A percentile compares a stretch with the other conserved stretches of the same genome.
Conservation (phyloP, 2,888 invertebrate species). For the Crocallis elinguaria region DNA sequence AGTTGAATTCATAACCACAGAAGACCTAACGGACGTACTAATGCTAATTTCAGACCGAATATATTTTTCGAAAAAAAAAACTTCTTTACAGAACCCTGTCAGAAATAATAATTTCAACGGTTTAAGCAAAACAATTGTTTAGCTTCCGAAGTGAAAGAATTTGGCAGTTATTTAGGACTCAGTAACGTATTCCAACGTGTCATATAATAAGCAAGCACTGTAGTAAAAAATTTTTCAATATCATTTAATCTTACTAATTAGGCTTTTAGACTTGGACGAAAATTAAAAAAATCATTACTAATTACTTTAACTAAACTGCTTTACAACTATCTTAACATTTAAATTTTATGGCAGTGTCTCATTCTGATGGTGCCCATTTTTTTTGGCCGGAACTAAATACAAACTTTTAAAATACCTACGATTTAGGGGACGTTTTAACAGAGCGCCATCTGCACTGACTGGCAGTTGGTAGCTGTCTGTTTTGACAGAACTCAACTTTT, state of each 20-base stretch:
- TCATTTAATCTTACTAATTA: background rate
- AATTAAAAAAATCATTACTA: slow-evolving; percentile 5
- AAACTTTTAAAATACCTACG: slow-evolving; percentile 4
- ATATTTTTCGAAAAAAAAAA: no score
- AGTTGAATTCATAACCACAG: no score
- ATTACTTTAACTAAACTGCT: slow-evolving; percentile 4
- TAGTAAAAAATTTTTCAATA: slow-evolving; percentile 5
- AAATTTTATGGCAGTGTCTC: slow-evolving; percentile 68
- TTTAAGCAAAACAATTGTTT: no score
- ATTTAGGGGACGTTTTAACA: slow-evolving; percentile 10
- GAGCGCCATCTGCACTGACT: no score
- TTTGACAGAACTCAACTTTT: no score
- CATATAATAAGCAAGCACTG: slow-evolving; percentile 11
- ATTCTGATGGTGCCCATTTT: slow-evolving; percentile 58
- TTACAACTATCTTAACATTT: slow-evolving; percentile 18
- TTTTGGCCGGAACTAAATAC: slow-evolving; percentile 30
- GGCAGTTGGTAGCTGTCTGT: no score
- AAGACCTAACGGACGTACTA: no score
- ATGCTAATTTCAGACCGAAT: no score
- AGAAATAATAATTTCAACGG: no score
- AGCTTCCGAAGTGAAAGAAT: no score
- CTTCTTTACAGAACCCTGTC: no score
- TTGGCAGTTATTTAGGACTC: no score
- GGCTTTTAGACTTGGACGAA: slow-evolving; percentile 4
- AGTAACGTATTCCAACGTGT: slow-evolving; percentile 4